phyloP scores from a whole-genome alignment of 2,888 invertebrate species.

The Leptopilina myrica region DNA sequence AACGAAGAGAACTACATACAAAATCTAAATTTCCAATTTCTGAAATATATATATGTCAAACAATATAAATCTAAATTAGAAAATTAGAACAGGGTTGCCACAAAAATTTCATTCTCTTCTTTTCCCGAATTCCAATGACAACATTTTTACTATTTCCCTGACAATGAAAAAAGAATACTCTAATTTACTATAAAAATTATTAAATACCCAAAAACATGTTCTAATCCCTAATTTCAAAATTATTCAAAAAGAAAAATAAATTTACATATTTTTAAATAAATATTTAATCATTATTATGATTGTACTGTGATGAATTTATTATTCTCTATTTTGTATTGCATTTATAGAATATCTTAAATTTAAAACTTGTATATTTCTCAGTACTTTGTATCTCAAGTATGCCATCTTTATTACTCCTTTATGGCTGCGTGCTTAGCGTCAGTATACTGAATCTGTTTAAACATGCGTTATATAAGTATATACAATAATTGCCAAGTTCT shows the following conservation, averaged over 20 bases:
- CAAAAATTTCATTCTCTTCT: background rate
- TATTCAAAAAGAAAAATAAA: no score
- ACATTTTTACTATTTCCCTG: no score
- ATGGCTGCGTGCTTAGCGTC: slow-evolving; percentile 64
- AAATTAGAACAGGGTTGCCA: background rate
- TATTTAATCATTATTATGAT: no score
- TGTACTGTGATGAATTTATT: background rate
- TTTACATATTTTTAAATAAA: no score
- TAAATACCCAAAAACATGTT: no score
- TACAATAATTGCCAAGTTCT: slow-evolving; percentile 1
- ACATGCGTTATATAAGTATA: slow-evolving; percentile 48
- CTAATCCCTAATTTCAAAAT: no score
- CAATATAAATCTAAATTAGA: background rate
- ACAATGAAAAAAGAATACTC: no score
- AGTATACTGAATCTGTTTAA: slow-evolving; percentile 63
- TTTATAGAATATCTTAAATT: background rate
- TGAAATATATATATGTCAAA: background rate
- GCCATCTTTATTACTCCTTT: slow-evolving; percentile 70
- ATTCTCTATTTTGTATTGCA: background rate
- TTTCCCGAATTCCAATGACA: background rate
- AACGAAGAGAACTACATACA: background rate
- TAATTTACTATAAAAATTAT: no score
- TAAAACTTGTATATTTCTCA: slow-evolving; percentile 59
- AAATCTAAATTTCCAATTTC: background rate
- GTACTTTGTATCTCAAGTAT: slow-evolving; percentile 67